Percentiles rank a stretch among this genome's conserved stretches.
phyloP scores from a whole-genome alignment of 2,113 vertebrate genomes.

The Collichthys lucidus region DNA sequence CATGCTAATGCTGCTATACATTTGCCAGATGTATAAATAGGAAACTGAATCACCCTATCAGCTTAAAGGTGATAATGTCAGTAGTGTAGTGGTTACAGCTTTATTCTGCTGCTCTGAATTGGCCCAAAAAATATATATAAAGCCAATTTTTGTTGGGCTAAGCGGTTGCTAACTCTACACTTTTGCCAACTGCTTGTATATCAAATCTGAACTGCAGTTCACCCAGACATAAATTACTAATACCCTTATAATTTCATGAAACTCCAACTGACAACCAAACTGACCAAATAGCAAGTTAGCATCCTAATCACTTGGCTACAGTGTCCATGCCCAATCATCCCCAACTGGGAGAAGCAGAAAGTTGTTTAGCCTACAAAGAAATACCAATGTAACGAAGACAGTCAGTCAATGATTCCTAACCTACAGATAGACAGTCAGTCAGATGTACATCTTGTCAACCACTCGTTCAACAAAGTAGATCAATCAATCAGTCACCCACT shows the following conservation, averaged over 20 bases:
- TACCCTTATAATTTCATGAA: too few relatives aligned
- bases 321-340: too few relatives aligned
- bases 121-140: too few relatives aligned
- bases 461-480: constrained; percentile 18
- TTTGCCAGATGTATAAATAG: background rate
- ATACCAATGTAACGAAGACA: background rate
- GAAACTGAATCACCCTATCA: background rate
- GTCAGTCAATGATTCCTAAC: background rate
- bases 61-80: background rate
- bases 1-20: background rate
- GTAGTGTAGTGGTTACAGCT: background rate
- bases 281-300: too few relatives aligned
- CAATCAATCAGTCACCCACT: constrained; percentile 41
- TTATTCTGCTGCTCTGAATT: background rate
- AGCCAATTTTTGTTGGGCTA: background rate
- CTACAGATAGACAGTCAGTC: background rate
- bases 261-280: too few relatives aligned
- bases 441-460: constrained; percentile 19
- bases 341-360: too few relatives aligned
- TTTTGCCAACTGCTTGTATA: background rate
- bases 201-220: background rate
- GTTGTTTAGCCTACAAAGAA: background rate
- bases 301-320: too few relatives aligned
- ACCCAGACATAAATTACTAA: too few relatives aligned
- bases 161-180: background rate